Conservation (phyloP, 2,113 vertebrate species). For the Pristiophorus japonicus region DNA sequence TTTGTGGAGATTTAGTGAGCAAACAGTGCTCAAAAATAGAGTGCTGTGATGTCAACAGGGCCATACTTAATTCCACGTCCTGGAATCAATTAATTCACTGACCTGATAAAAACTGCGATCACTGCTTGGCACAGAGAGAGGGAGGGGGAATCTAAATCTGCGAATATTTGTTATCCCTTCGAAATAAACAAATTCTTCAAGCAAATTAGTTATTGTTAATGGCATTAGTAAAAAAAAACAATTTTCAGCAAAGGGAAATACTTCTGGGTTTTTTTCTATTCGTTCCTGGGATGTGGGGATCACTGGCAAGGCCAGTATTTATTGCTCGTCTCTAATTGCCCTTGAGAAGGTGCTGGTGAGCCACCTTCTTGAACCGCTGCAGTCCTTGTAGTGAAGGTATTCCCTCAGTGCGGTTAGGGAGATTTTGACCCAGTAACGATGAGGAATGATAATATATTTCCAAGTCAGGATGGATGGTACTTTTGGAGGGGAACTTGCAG, state of each 20-base stretch:
- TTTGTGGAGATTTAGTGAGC: constrained; percentile 52
- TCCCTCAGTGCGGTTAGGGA: too few species aligned
- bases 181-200: neutral
- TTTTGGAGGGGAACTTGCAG: too few species aligned
- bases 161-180: constrained; percentile 26
- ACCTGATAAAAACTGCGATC: constrained; percentile 52
- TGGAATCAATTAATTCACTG: constrained; percentile 57
- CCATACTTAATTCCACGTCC: constrained; percentile 50
- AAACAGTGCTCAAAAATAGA: constrained; percentile 56
- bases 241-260: neutral
- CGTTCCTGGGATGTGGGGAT: too few species aligned
- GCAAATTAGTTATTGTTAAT: neutral
- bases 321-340: too few species aligned
- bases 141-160: constrained; percentile 48
- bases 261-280: too few species aligned
- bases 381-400: too few species aligned
- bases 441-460: too few species aligned
- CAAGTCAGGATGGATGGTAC: too few species aligned
- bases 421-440: too few species aligned
- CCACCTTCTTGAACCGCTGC: too few species aligned
- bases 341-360: too few species aligned
- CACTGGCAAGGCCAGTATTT: too few species aligned
- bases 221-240: neutral
- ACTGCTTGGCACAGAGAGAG: constrained; percentile 48
- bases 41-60: constrained; percentile 53